These are phyloP conservation scores for Sciurus vulgaris DNA, from an alignment of 2,797 vertebrate genomes.

Conservation along the genomic window DNA sequence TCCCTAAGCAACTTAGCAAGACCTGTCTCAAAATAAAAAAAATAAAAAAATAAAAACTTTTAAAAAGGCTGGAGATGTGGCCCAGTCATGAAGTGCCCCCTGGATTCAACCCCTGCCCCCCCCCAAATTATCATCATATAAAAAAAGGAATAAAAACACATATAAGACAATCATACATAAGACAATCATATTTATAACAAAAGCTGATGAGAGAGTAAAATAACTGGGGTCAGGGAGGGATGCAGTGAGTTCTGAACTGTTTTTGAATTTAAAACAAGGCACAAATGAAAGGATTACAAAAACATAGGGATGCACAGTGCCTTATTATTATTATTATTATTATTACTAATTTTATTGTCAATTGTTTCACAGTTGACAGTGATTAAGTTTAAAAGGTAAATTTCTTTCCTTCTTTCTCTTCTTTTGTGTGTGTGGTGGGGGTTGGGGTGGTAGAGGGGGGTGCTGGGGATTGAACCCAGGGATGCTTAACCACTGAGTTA, in stretches of 20 bases:
- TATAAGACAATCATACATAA: not conserved
- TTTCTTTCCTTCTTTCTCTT: too few relatives aligned
- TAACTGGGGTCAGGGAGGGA: not conserved
- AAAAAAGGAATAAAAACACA: not conserved
- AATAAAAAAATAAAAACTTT: too few relatives aligned
- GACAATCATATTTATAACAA: conserved; percentile 15
- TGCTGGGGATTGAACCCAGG: too few relatives aligned
- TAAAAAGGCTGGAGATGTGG: too few relatives aligned
- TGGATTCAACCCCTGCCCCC: too few relatives aligned
- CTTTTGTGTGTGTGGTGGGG: too few relatives aligned
- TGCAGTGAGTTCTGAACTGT: not conserved
- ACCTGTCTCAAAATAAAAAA: too few relatives aligned
- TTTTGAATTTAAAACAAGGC: not conserved
- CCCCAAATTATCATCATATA: not conserved
- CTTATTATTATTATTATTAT: not conserved
- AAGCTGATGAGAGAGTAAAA: not conserved
- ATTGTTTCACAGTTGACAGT: not conserved
- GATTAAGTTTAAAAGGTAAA: not conserved
- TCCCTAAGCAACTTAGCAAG: too few relatives aligned
- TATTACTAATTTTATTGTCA: not conserved
- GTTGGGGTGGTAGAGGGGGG: too few relatives aligned
- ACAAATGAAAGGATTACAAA: not conserved
- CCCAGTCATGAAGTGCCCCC: too few relatives aligned
- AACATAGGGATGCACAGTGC: not conserved
- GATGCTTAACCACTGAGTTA: too few relatives aligned